Evolutionary conservation across 2,113 vertebrate species (phyloP), one percentile per base, ranked within the genome.

Genomic region (Siniperca chuatsi): DNA sequence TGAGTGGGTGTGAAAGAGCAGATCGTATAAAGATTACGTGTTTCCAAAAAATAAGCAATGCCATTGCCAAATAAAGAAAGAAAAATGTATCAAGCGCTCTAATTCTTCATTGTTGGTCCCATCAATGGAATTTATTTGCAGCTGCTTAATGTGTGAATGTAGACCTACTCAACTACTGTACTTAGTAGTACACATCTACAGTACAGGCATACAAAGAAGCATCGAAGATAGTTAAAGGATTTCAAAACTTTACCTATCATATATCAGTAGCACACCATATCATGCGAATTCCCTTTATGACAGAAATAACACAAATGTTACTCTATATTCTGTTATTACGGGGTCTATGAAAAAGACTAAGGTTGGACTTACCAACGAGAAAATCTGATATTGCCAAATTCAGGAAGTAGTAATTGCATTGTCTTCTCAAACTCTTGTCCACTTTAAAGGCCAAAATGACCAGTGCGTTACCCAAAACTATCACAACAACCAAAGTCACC

Each of bases 311-410:
- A 4, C n/a, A 10, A 65, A 67, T 25, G 81, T 68, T 8, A 11
- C 11, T n/a, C 4, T 21, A 0, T 46, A 16, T 58, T 57, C 15
- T 40, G n/a, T 46, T 18, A 5, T 35, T 48, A 9, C 13, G 44
- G 10, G 12, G 4, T 54, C 3, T 73, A 0, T 7, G 4, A 18
- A 33, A 46, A 20, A 67, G 3, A 75, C 21, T 16, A 35, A 66
- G 37, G 16, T 18, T 58, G 6, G 23, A 96, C 97, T 97, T 94
- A 97, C 97, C 97, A 29, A 98, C 97, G 37, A 97, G 96, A 92
- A 98, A 98, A 94, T 98, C 97, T 55, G 97, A 97, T 91, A 98
- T 94, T 21, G 97, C 97, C 91, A 98, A 95, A 86, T 99, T 99
- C 62, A 97, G 89, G 57, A 98, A 96, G 93, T 96, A 97, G 62